A percentile compares a stretch with the other conserved stretches of the same genome.
These are phyloP conservation scores for Prenolepis imparis DNA, from an alignment of 2,888 invertebrate genomes.

Conservation along the genomic window DNA sequence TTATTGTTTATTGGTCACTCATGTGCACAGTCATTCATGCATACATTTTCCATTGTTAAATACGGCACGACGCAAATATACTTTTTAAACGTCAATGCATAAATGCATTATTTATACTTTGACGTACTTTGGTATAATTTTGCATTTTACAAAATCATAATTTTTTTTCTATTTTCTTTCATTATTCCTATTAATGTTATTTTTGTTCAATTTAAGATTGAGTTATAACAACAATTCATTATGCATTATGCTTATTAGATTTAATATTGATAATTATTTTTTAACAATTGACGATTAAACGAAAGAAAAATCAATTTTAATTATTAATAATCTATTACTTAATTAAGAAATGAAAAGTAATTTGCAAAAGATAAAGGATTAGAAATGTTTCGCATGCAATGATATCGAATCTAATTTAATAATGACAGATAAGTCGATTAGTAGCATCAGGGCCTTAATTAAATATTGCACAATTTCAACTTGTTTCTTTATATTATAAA, in stretches of 20 bases:
- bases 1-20: not conserved
- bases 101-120: constrained; percentile 72
- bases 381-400: not conserved
- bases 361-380: not conserved
- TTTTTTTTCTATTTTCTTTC: not conserved
- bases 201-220: too few species aligned
- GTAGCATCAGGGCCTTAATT: not conserved
- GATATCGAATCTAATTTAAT: not conserved
- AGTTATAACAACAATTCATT: not conserved
- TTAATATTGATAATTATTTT: not conserved
- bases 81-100: constrained; percentile 34
- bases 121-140: constrained; percentile 60
- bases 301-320: not conserved
- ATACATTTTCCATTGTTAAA: not conserved
- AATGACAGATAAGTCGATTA: not conserved
- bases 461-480: not conserved
- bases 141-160: constrained; percentile 60
- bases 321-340: not conserved
- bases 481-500: not conserved
- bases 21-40: not conserved
- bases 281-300: not conserved
- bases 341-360: not conserved
- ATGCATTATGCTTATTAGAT: not conserved
- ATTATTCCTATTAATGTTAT: not conserved
- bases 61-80: constrained; percentile 20